A percentile compares a stretch with the other conserved stretches of the same genome.
phyloP scores from a whole-genome alignment of 2,113 vertebrate species.

The Lates calcarifer region DNA sequence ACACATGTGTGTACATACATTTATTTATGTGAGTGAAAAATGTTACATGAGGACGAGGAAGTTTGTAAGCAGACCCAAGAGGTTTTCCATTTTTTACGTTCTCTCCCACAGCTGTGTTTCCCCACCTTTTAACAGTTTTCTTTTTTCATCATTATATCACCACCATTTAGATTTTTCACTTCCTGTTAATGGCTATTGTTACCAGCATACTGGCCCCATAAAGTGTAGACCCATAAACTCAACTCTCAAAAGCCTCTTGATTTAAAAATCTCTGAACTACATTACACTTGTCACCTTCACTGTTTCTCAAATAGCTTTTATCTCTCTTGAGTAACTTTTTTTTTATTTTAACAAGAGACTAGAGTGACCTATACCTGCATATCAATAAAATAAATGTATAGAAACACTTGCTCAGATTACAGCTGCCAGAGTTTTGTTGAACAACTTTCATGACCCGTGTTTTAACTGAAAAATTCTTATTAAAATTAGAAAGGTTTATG shows the following conservation, averaged over 20 bases:
- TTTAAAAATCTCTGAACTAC: no score
- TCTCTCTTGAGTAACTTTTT: no score
- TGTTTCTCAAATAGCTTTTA: no score
- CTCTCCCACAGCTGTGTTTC: slow-evolving; percentile 10
- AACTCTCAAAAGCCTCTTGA: neutral
- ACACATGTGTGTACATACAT: neutral
- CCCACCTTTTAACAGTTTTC: neutral
- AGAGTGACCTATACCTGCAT: no score
- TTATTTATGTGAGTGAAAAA: neutral
- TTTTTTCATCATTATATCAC: neutral
- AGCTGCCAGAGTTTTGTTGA: neutral
- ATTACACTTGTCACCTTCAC: no score
- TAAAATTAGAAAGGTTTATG: slow-evolving; percentile 17
- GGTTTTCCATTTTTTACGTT: neutral
- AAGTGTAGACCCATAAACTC: neutral
- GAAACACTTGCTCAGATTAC: neutral
- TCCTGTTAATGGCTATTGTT: neutral
- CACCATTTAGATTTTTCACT: neutral
- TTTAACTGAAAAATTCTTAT: neutral
- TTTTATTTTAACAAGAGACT: no score
- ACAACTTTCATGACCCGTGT: neutral
- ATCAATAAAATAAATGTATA: no score
- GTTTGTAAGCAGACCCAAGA: slow-evolving; percentile 18
- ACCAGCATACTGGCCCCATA: neutral
- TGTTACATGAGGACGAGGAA: neutral